These are phyloP conservation scores for Sapayoa aenigma DNA, from an alignment of 2,113 vertebrate genomes.

Conservation along the genomic window DNA sequence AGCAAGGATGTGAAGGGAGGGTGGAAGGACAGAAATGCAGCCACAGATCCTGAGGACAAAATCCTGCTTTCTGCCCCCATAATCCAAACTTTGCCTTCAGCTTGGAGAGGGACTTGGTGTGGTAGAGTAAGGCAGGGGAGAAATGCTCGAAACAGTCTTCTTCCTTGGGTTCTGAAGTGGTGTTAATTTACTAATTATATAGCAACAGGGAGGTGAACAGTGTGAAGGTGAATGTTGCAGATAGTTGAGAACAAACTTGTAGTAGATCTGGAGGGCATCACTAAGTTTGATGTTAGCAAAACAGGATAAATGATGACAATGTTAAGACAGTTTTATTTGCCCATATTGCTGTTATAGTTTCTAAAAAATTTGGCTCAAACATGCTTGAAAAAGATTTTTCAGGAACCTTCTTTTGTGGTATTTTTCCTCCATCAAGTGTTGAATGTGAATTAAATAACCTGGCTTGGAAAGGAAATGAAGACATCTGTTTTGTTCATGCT, in stretches of 20 bases:
- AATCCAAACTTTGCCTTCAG: neutral
- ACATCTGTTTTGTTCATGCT: conserved; percentile 23
- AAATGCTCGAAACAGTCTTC: neutral
- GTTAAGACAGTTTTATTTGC: neutral
- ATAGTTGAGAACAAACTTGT: neutral
- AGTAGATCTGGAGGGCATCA: neutral
- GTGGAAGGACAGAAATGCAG: neutral
- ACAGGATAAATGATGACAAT: neutral
- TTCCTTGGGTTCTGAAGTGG: neutral
- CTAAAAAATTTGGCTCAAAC: neutral
- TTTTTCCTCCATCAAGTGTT: neutral
- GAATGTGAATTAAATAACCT: neutral
- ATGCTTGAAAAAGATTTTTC: neutral
- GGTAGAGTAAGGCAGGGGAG: neutral
- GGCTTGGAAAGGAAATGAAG: conserved; percentile 24
- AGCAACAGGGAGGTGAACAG: neutral
- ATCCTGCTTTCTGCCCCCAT: neutral
- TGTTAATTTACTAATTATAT: neutral
- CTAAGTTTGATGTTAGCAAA: neutral
- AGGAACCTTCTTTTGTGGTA: neutral
- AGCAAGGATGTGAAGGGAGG: neutral
- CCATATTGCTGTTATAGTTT: neutral
- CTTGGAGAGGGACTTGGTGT: neutral
- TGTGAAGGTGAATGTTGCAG: neutral
- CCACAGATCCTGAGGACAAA: neutral